Base-by-base conservation (phyloP, 1,140 invertebrate species). In the Pogonognathellus flavescens region DNA sequence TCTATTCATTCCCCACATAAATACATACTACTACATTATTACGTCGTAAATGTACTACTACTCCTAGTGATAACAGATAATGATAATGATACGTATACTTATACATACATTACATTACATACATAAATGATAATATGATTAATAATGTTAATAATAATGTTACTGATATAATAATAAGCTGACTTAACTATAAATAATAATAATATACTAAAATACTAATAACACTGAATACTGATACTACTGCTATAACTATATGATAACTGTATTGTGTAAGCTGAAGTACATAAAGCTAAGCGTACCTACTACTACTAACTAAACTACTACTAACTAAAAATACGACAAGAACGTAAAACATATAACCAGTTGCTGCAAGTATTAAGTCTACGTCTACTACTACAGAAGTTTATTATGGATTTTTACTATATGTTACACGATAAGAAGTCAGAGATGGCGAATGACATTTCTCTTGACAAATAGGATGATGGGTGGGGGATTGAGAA, bases 381-480 rank as follows among this genome's bases (percentile, higher is more conserved):
- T 41, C 31, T 41, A 41, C 31, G 31, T 41, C 31, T 41, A 76
- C 49, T n/a, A 76, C 70, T 76, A 76, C 25, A 76, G 70, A 76
- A 76, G 70, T 76, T 76, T 76, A 76, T 76, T 76, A 76, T 76
- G 70, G 25, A 76, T 76, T 76, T 76, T 76, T 76, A 76, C 70
- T 76, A 76, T 76, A 76, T 76, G 70, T 76, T 76, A 76, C 14
- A 76, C 70, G 70, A 76, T 76, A 76, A n/a, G 70, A 31, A 41
- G 70, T 50, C 31, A 76, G 41, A n/a, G 70, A 76, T 76, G 70
- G 41, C n/a, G 53, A 57, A n/a, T 57, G 53, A n/a, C 70, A 76
- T 50, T 70, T 76, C 70, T 49, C 70, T 49, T 50, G 70, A 76
- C 70, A 31, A 76, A 16, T 76, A 66, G 70, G 25, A 76, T 76